Evolutionary conservation across 2,797 vertebrate genomes (phyloP).

Genomic region (Anas capensis): DNA sequence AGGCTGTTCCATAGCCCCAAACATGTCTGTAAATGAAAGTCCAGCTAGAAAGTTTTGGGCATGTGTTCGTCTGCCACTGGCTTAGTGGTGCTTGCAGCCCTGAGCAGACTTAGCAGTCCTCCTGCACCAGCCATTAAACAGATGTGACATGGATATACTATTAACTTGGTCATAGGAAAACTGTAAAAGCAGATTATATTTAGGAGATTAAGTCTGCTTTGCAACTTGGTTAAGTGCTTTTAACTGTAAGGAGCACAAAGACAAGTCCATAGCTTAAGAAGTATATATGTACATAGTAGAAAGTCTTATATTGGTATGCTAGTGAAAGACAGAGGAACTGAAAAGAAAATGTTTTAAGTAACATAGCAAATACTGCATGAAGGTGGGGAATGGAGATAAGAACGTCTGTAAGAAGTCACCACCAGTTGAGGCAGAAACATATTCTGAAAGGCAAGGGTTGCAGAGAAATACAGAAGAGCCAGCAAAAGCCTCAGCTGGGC

Average conservation of each 20-base stretch:
- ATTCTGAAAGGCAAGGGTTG: constrained; percentile 34
- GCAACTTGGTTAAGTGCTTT: neutral
- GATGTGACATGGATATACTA: neutral
- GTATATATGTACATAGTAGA: neutral
- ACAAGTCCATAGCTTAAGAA: neutral
- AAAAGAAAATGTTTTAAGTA: constrained; percentile 15
- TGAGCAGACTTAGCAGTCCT: neutral
- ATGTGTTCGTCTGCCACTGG: neutral
- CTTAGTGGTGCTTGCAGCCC: neutral
- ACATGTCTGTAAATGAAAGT: neutral
- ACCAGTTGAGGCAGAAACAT: constrained; percentile 20
- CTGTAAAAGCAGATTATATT: neutral
- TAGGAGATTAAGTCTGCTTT: neutral
- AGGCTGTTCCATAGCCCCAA: neutral
- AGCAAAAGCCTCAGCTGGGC: constrained; percentile 59
- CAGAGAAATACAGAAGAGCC: constrained; percentile 39
- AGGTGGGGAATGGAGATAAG: constrained; percentile 39
- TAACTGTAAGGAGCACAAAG: neutral
- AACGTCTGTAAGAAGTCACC: neutral
- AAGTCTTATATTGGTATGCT: neutral
- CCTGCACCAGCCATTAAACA: neutral
- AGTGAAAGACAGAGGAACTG: neutral
- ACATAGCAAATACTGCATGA: neutral
- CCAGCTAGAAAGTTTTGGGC: neutral
- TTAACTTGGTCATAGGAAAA: neutral